These are phyloP conservation scores for Drosophila quadrilineata DNA, from an alignment of 1,140 invertebrate species.

Conservation along the genomic window DNA sequence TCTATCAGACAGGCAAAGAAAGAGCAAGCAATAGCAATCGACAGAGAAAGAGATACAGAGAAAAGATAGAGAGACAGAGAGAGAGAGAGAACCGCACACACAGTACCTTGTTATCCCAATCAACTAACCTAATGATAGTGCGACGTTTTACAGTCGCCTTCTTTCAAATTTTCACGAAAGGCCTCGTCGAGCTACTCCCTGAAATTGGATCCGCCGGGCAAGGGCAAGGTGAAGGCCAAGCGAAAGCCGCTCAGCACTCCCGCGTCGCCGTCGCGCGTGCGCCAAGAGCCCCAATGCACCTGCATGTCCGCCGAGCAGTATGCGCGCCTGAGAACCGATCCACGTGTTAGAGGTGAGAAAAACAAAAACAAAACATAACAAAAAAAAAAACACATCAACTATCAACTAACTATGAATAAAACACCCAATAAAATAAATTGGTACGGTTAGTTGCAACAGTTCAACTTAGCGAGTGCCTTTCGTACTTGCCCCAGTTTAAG, in stretches of 20 bases:
- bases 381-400: constrained; percentile 24
- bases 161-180: constrained; percentile 98
- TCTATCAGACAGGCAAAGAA: too few relatives aligned
- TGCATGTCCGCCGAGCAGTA: constrained; percentile 97
- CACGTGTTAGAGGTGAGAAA: constrained; percentile 86
- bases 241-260: constrained; percentile 95
- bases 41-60: constrained; percentile 22
- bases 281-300: constrained; percentile 93
- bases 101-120: constrained; percentile 82
- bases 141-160: constrained; percentile 93
- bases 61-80: constrained; percentile 23
- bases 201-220: constrained; percentile 93
- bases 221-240: constrained; percentile 91
- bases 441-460: constrained; percentile 12
- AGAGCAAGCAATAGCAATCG: too few relatives aligned
- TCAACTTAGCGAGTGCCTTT: too few relatives aligned
- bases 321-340: constrained; percentile 92
- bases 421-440: constrained; percentile 2
- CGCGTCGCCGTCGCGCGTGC: constrained; percentile 93
- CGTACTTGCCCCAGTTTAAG: too few relatives aligned
- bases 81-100: constrained; percentile 76
- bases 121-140: constrained; percentile 83
- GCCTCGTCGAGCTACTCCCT: constrained; percentile 97
- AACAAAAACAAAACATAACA: constrained; percentile 32
- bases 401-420: constrained; percentile 11